These are phyloP conservation scores for Hemibagrus wyckioides DNA, from an alignment of 2,113 vertebrate genomes.

Conservation along the genomic window DNA sequence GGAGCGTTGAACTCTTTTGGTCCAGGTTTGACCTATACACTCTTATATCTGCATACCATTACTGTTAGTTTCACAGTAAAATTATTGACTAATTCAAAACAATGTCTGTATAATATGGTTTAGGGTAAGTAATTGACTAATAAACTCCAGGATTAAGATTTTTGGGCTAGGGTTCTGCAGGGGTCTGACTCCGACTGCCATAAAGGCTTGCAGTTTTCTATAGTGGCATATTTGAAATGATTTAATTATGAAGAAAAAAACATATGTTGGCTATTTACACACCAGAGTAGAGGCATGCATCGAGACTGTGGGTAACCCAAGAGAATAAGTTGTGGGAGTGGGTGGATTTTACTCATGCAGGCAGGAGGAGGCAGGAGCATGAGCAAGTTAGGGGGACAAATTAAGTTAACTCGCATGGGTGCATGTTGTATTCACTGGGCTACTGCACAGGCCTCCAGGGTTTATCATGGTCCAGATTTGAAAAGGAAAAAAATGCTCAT, in stretches of 20 bases:
- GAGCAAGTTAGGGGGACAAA: neutral
- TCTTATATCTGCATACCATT: neutral
- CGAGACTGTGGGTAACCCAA: neutral
- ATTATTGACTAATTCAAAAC: neutral
- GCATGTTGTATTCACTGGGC: neutral
- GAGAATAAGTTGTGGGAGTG: neutral
- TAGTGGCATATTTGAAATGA: neutral
- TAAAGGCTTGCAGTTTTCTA: neutral
- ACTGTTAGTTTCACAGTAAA: neutral
- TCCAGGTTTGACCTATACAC: neutral
- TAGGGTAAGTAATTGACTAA: slow-evolving; percentile 2
- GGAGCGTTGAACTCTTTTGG: slow-evolving; percentile 4
- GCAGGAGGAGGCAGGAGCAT: neutral
- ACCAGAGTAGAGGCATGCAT: neutral
- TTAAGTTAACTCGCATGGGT: neutral
- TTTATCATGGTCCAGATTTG: neutral
- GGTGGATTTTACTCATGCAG: neutral
- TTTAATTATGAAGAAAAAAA: neutral
- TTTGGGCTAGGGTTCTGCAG: neutral
- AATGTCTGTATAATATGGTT: neutral
- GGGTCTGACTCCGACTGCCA: neutral
- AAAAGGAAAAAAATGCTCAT: neutral
- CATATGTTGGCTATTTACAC: neutral
- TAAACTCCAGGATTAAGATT: neutral
- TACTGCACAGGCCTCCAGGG: neutral